Evolutionary conservation across 2,888 invertebrate genomes (phyloP).

Genomic region (Gymnoscelis rufifasciata): DNA sequence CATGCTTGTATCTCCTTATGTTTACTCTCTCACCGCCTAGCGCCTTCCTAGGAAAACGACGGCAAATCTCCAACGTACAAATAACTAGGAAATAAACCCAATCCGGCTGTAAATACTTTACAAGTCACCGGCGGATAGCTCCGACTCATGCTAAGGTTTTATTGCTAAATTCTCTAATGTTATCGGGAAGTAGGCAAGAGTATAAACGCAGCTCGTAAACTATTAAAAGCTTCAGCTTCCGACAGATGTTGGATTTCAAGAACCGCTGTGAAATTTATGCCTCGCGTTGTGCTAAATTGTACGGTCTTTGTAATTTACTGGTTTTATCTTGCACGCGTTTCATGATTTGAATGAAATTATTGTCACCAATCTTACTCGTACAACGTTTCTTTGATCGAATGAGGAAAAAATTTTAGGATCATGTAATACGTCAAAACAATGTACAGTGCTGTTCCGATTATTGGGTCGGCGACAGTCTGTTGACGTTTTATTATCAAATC

Average conservation of each 20-base stretch:
- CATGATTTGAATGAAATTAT: conserved; percentile 25
- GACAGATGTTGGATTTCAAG: conserved; percentile 47
- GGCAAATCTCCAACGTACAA: conserved; percentile 8
- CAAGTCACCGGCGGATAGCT: conserved; percentile 45
- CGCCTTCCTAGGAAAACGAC: conserved; percentile 18
- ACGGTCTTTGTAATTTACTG: conserved; percentile 28
- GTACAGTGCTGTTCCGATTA: conserved; percentile 23
- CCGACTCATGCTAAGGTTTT: conserved; percentile 43
- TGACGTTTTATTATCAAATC: conserved; percentile 51
- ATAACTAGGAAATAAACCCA: conserved; percentile 15
- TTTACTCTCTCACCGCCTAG: conserved; percentile 8
- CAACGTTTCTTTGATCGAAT: conserved; percentile 16
- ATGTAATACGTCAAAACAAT: conserved; percentile 12
- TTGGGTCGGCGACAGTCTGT: conserved; percentile 31
- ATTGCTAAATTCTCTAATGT: conserved; percentile 42
- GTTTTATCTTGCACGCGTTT: conserved; percentile 20
- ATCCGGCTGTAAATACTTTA: conserved; percentile 41
- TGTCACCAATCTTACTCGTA: conserved; percentile 27
- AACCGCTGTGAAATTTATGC: conserved; percentile 35
- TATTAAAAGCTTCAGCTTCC: conserved; percentile 50
- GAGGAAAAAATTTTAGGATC: conserved; percentile 8
- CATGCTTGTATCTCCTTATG: conserved; percentile 28
- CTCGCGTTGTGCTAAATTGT: conserved; percentile 37
- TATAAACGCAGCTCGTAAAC: conserved; percentile 42
- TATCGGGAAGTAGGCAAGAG: conserved; percentile 35